Evolutionary conservation across 2,113 vertebrate species (phyloP).

Genomic region (Tylochromis polylepis): DNA sequence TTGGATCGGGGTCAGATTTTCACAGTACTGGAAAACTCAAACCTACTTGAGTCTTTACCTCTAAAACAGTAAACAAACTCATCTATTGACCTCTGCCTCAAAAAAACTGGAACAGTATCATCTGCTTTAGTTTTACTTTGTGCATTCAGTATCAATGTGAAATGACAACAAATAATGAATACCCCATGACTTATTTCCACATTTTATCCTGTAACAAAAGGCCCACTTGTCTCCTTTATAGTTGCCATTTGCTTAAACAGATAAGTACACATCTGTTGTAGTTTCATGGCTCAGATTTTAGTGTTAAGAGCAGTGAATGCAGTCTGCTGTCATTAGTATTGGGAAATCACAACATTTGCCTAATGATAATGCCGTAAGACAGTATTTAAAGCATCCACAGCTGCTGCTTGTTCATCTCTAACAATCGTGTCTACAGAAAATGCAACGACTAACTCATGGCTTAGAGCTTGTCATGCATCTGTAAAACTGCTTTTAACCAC

Average conservation of each 20-base stretch:
- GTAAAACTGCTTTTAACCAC: conserved; percentile 7
- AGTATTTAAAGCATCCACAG: not conserved
- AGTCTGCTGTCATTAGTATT: conserved; percentile 5
- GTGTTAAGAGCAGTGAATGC: conserved; percentile 32
- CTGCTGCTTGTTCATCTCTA: conserved; percentile 10
- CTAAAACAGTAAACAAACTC: not conserved
- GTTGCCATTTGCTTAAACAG: not conserved
- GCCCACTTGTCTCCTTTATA: not conserved
- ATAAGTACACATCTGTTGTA: conserved; percentile 2
- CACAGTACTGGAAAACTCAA: not conserved
- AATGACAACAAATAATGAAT: not conserved
- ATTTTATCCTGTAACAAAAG: not conserved
- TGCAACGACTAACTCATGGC: not conserved
- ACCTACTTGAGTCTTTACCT: not conserved
- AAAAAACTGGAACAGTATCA: not conserved
- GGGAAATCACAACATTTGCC: conserved; percentile 20
- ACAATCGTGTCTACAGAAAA: not conserved
- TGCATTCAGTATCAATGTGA: not conserved
- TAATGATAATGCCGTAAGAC: not conserved
- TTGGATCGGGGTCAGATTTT: not conserved
- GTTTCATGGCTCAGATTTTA: conserved; percentile 10
- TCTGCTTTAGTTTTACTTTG: not conserved
- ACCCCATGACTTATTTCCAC: not conserved
- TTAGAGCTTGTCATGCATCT: conserved; percentile 21
- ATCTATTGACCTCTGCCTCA: not conserved